A percentile compares a stretch with the other conserved stretches of the same genome.
phyloP scores from a whole-genome alignment of 2,888 invertebrate species.

The Pyrrhia umbra region DNA sequence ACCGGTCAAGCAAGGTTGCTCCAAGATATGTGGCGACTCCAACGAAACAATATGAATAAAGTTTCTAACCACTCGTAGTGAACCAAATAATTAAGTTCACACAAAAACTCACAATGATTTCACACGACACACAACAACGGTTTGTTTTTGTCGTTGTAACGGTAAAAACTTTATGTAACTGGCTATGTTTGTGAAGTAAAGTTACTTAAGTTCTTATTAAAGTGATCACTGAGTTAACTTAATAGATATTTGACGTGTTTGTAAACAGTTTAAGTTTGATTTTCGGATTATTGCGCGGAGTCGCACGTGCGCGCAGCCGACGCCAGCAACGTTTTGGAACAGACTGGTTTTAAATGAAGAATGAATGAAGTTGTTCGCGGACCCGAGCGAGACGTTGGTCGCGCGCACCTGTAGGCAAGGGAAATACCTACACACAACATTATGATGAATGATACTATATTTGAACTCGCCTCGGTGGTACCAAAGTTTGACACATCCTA shows the following conservation, averaged over 20 bases:
- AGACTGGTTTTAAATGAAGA: too few relatives aligned
- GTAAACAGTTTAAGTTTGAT: slow-evolving; percentile 11
- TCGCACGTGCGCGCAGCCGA: slow-evolving; percentile 17
- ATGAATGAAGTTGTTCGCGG: slow-evolving; percentile 25
- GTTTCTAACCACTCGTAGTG: slow-evolving; percentile 64
- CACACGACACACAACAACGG: slow-evolving; percentile 63
- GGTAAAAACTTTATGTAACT: slow-evolving; percentile 30
- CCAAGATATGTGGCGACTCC: slow-evolving; percentile 27
- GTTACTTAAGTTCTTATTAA: background rate
- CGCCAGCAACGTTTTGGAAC: slow-evolving; percentile 38
- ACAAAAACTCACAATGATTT: slow-evolving; percentile 61
- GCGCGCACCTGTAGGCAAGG: slow-evolving; percentile 18
- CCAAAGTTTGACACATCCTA: slow-evolving; percentile 3
- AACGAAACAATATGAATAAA: slow-evolving; percentile 59
- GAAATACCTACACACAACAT: slow-evolving; percentile 1
- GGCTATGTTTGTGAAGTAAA: slow-evolving; percentile 3
- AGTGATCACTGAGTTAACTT: slow-evolving; percentile 11
- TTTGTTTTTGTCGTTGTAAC: slow-evolving; percentile 54
- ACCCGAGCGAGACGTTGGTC: slow-evolving; percentile 8
- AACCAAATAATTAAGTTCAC: slow-evolving; percentile 64
- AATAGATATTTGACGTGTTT: background rate
- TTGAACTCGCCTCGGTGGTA: background rate
- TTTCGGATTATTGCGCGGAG: slow-evolving; percentile 8
- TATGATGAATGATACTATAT: slow-evolving; percentile 21
- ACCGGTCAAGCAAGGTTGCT: slow-evolving; percentile 70